Percentiles rank a stretch among this genome's conserved stretches.
These are phyloP conservation scores for Brachyistius frenatus DNA, from an alignment of 2,113 vertebrate species.

Conservation along the genomic window DNA sequence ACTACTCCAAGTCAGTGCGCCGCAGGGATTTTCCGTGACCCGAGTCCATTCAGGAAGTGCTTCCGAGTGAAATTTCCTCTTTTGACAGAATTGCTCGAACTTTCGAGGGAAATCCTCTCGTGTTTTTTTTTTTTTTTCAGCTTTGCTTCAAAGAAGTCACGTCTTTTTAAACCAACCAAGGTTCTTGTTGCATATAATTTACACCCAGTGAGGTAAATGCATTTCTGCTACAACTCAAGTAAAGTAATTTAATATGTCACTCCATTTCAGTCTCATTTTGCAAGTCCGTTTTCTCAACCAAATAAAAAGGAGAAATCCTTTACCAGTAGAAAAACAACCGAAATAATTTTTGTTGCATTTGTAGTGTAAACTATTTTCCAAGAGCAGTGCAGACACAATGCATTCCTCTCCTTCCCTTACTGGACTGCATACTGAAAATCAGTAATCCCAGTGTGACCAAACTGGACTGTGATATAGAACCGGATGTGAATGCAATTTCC, in stretches of 20 bases:
- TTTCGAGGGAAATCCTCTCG: neutral
- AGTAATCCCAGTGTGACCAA: slow-evolving; percentile 25
- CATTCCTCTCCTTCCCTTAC: neutral
- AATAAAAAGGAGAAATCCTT: neutral
- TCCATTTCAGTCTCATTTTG: neutral
- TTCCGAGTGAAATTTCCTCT: neutral
- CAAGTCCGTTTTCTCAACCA: neutral
- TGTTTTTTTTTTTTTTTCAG: neutral
- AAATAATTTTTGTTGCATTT: neutral
- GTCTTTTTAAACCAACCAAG: neutral
- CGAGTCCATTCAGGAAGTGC: slow-evolving; percentile 17
- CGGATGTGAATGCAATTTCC: slow-evolving; percentile 53
- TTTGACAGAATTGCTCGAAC: neutral
- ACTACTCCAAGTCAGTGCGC: slow-evolving; percentile 27
- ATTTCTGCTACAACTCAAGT: neutral
- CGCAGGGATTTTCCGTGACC: neutral
- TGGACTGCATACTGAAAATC: slow-evolving; percentile 14
- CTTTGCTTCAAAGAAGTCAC: neutral
- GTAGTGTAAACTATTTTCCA: neutral
- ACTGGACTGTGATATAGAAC: slow-evolving; percentile 18
- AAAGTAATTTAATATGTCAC: too few species aligned
- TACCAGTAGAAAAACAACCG: neutral
- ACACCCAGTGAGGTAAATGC: neutral
- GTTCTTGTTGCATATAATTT: slow-evolving; percentile 1
- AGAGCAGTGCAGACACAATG: neutral